Base-by-base conservation (phyloP, 2,113 vertebrate genomes). In the Scolopax mira region DNA sequence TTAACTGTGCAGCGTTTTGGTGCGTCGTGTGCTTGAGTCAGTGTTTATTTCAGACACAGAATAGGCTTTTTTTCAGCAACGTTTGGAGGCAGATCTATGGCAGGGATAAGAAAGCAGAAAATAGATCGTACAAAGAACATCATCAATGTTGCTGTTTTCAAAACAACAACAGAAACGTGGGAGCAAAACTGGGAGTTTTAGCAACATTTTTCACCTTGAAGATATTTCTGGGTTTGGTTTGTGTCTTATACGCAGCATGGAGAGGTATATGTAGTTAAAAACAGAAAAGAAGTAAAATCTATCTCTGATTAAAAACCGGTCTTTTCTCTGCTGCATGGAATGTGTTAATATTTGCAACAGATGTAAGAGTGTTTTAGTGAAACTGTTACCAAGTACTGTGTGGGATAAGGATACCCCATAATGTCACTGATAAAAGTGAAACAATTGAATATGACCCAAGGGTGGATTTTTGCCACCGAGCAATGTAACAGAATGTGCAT, bases 21-120 rank as follows among this genome's bases (percentile, higher is more conserved):
- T 71, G 39, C 3, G 2, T 64, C 0, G 0, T n/a, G 33, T 42
- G 18, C 48, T 81, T 25, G 52, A 81, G 58, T 23, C 55, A 7
- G 58, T 55, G 7, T 79, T 89, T 51, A 9, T 75, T 70, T 80
- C 72, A 57, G 46, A 42, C 62, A 44, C 49, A 30, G 44, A n/a
- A n/a, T 57, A 61, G 60, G 30, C 2, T 0, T 39, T 66, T 81
- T 75, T 75, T 42, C 78, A 52, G 71, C 9, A 1, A 51, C 18
- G 0, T 60, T 83, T 79, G 19, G 85, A 96, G 91, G 88, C 94
- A 96, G 94, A 73, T 71, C 67, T 89, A 64, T 73, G 81, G 28
- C 93, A 93, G 91, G 86, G 94, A 93, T 96, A 96, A 96, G 87
- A 85, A 96, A 96, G 85, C 37, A 84, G 88, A 96, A 97, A 97